Percentiles rank a stretch among this genome's conserved stretches.
Conservation (phyloP, 2,113 vertebrate genomes). For the Enhydra lutris region DNA sequence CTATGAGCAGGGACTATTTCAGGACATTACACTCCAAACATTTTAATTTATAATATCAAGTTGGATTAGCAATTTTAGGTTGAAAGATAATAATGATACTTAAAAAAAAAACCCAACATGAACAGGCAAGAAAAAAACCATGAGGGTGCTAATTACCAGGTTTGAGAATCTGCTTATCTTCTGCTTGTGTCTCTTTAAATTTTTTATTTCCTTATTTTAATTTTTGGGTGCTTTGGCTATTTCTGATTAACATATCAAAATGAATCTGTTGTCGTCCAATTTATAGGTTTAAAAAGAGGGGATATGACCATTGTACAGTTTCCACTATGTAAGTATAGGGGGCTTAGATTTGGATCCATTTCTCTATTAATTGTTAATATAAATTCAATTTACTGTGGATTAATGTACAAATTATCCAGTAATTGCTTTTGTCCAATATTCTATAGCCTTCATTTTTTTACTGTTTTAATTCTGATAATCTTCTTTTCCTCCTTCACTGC, state of each 20-base stretch:
- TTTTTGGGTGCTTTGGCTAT: neutral
- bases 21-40: neutral
- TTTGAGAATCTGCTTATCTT: neutral
- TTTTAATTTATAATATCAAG: conserved; percentile 4
- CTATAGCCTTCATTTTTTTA: neutral
- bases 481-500: neutral
- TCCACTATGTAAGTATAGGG: neutral
- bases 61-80: conserved; percentile 6
- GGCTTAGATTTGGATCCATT: conserved; percentile 20
- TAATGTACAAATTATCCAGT: neutral
- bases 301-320: neutral
- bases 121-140: neutral
- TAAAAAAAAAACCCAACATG: neutral
- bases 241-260: conserved; percentile 25
- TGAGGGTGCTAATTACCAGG: neutral
- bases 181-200: neutral
- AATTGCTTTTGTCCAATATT: neutral
- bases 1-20: conserved; percentile 7
- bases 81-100: neutral
- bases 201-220: neutral
- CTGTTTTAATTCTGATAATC: neutral
- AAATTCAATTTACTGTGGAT: neutral
- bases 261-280: neutral
- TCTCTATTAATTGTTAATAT: neutral
- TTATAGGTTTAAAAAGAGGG: neutral